Evolutionary conservation across 64 coral and sea anemone genomes (phyloP), one percentile per base, ranked within the genome.

Genomic region (Montipora sp.): DNA sequence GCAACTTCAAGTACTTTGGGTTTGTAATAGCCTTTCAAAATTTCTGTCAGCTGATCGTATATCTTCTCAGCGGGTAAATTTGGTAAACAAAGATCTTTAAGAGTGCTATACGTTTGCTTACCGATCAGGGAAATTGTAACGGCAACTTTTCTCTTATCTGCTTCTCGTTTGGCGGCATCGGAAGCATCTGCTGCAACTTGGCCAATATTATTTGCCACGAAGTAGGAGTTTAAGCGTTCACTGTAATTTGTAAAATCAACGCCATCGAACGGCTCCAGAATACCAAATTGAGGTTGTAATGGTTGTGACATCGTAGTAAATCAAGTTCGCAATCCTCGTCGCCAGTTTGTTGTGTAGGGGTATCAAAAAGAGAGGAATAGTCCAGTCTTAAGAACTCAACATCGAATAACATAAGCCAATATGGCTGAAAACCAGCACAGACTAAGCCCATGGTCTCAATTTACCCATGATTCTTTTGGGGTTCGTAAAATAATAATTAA

Each of bases 1-100:
- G 89, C 89, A 19, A 92, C 94, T 83, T 95, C 94, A 1, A 95
- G 88, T 46, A 91, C 89, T 63, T 91, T 95, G 2, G 89, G 89
- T 92, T 95, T 95, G 77, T 88, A 92, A 48, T 73, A 90, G 58
- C 27, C 19, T 13, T 66, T 55, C 18, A 91, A 21, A 10, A 95
- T 81, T 80, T 84, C 77, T 7, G 59, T 91, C 2, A 95, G 50
- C 63, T 88, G 5, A 8, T 90, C 36, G 81, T 84, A 95, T 3
- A 88, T 77, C 65, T 95, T 95, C 22, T 90, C 59, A 3, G 78
- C 65, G 5, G 93, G 87, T 49, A 73, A 18, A 47, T 94, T 79
- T 36, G 92, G 92, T 78, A 93, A 65, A 57, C 92, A 92, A 20
- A 94, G 79, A 45, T 89, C 85, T 89, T 94, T 89, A 68, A 90